Conservation (phyloP, 2,888 invertebrate genomes). For the Acanthosepion esculentum region DNA sequence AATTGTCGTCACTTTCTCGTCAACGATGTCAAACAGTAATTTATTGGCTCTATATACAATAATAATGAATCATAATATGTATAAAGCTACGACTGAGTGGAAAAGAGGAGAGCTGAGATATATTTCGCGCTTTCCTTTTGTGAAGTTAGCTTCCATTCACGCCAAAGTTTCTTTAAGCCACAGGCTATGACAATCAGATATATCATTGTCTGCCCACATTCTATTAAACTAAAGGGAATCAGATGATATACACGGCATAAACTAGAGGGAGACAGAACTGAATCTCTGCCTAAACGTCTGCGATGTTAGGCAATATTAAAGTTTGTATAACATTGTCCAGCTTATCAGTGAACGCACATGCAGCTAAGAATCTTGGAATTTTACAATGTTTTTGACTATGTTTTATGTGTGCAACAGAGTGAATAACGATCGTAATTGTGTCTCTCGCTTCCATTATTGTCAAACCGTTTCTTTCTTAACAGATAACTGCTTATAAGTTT, state of each 20-base stretch:
- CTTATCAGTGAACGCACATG: background rate
- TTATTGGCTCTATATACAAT: no score
- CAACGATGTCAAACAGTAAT: no score
- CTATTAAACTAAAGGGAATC: background rate
- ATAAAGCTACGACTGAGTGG: background rate
- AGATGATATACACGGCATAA: background rate
- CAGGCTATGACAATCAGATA: background rate
- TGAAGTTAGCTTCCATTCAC: background rate
- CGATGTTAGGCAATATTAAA: background rate
- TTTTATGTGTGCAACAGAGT: background rate
- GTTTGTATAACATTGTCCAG: background rate
- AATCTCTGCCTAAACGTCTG: background rate
- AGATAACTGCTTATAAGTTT: no score
- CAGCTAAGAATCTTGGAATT: background rate
- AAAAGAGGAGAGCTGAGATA: background rate
- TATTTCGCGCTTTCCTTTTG: background rate
- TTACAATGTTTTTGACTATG: background rate
- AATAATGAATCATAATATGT: background rate
- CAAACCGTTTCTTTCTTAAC: no score
- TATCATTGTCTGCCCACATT: background rate
- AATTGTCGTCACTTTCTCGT: no score
- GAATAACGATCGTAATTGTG: background rate
- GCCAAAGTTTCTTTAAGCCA: background rate
- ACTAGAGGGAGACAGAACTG: background rate
- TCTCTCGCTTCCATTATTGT: background rate